These are phyloP conservation scores for Drosophila kuntzei DNA, from an alignment of 2,888 invertebrate species.

Conservation along the genomic window DNA sequence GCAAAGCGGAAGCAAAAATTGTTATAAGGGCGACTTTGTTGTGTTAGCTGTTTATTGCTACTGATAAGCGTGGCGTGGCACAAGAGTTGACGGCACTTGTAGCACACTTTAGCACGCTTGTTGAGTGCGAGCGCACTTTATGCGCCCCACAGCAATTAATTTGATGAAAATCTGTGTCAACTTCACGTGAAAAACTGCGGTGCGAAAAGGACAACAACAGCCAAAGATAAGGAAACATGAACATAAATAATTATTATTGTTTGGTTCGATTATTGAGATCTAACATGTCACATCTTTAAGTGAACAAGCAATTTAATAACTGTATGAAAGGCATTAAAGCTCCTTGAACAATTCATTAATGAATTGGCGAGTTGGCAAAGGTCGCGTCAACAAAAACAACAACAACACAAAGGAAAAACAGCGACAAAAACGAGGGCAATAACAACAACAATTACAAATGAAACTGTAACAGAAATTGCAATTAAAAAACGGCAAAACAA, in stretches of 20 bases:
- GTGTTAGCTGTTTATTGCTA: conserved; percentile 68
- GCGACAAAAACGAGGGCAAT: conserved; percentile 11
- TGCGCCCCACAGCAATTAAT: conserved; percentile 71
- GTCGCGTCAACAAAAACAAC: conserved; percentile 33
- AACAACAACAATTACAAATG: conserved; percentile 54
- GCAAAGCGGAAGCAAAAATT: conserved; percentile 67
- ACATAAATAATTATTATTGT: conserved; percentile 18
- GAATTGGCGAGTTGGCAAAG: conserved; percentile 50
- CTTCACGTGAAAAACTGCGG: conserved; percentile 44
- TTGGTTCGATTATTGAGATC: conserved; percentile 21
- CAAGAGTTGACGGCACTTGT: conserved; percentile 61
- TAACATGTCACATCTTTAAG: conserved; percentile 37
- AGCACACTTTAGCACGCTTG: conserved; percentile 72
- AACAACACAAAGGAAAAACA: conserved; percentile 3
- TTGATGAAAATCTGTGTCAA: conserved; percentile 77
- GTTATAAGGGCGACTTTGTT: conserved; percentile 48
- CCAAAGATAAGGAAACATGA: conserved; percentile 21
- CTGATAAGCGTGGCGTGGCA: conserved; percentile 63
- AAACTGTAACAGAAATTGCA: conserved; percentile 73
- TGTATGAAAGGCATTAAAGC: conserved; percentile 27
- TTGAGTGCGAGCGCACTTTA: conserved; percentile 53
- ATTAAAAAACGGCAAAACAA: conserved; percentile 61
- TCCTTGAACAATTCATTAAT: conserved; percentile 48
- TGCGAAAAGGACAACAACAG: conserved; percentile 10
- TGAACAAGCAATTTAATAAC: conserved; percentile 31